phyloP scores from a whole-genome alignment of 2,888 invertebrate species.

The Ctenicera cuprea region DNA sequence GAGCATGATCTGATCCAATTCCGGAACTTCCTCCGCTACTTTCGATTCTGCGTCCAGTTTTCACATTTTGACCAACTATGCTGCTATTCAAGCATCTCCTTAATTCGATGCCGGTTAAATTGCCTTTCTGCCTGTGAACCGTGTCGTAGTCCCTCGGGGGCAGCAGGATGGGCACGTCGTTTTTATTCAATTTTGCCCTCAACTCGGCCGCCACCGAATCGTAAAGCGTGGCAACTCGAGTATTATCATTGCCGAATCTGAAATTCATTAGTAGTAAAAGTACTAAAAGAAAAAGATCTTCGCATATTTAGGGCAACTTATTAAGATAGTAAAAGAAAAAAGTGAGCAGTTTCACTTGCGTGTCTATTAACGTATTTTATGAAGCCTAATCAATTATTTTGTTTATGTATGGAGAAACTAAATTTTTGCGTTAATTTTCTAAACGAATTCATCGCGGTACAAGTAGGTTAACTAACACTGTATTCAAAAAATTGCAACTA shows the following conservation, averaged over 20 bases:
- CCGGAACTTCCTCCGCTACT: constrained; percentile 87
- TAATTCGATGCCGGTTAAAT: constrained; percentile 83
- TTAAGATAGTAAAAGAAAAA: constrained; percentile 1
- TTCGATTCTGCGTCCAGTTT: constrained; percentile 64
- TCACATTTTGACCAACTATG: constrained; percentile 76
- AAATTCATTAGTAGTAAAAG: constrained; percentile 43
- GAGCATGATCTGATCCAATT: constrained; percentile 92
- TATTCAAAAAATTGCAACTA: neutral
- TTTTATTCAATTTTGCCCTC: constrained; percentile 81
- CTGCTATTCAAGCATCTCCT: constrained; percentile 83
- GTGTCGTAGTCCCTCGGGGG: constrained; percentile 97
- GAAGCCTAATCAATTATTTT: constrained; percentile 24
- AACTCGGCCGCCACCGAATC: constrained; percentile 95
- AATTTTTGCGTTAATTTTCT: constrained; percentile 24
- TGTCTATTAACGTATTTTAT: constrained; percentile 18
- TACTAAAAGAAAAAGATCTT: neutral
- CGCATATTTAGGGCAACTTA: neutral
- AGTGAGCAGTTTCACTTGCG: constrained; percentile 20
- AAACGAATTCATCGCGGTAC: constrained; percentile 11
- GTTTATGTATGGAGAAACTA: constrained; percentile 11
- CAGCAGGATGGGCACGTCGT: constrained; percentile 83
- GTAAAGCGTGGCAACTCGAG: constrained; percentile 84
- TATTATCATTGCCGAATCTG: constrained; percentile 70
- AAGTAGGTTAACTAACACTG: neutral
- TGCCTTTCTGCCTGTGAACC: constrained; percentile 86